Base-by-base conservation (phyloP, 2,888 invertebrate genomes). In the Tenodera sinensis region DNA sequence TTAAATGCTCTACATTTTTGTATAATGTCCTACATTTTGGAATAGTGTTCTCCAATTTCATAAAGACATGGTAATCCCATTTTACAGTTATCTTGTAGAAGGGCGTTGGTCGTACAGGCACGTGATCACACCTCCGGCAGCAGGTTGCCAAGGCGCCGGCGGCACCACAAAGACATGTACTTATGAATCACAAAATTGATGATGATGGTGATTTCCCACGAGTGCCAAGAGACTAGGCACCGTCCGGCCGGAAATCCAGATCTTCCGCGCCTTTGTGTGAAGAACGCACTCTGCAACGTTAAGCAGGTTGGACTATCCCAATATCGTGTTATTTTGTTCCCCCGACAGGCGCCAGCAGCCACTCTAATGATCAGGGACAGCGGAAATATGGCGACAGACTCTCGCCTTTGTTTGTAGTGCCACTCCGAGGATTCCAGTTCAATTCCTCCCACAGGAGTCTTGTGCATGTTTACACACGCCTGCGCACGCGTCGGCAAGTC, bases 381-480 rank as follows among this genome's bases (percentile, higher is more conserved):
- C 54, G 85, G 85, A 85, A 85, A 71, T 71, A 7, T 54, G 85
- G 85, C 85, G 85, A 85, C 85, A 85, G 84, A n/a, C 84, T 71
- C 54, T 6, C 20, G 54, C 54, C 54, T 71, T 71, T 71, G 54
- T 71, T 71, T 71, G 54, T 71, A 25, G 6, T 15, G 54, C 54
- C 54, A 42, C 42, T 42, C 42, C 42, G 42, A 42, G 20, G 54
- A 71, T 71, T 71, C 54, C 54, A 25, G 54, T 71, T 71, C 54
- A 71, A 25, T 71, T 25, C 15, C 54, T 71, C 25, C 20, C 54
- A 71, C 54, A 71, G 54, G 4, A 20, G 54, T 71, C 15, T 25
- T 71, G 6, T 71, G 25, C 3, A 71, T 25, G 54, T 6, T 15
- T 71, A 20, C 6, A 71, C 25, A 20, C n/a, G n/a, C n/a, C n/a